These are phyloP conservation scores for Sericinus montela DNA, from an alignment of 2,888 invertebrate genomes.

Conservation along the genomic window DNA sequence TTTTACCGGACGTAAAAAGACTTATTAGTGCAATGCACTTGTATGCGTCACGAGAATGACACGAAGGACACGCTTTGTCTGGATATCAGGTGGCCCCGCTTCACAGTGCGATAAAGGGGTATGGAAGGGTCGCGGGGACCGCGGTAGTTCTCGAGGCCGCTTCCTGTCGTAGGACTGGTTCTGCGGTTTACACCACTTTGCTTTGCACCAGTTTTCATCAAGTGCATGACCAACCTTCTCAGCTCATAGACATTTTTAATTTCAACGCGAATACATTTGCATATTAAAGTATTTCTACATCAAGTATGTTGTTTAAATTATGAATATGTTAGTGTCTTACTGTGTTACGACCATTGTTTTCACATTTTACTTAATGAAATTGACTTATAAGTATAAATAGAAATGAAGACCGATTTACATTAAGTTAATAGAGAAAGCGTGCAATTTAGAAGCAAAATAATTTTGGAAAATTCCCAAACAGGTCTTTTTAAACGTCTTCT, in stretches of 20 bases:
- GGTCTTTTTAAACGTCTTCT: too few species aligned
- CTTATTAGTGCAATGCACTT: slow-evolving; percentile 74
- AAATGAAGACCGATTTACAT: slow-evolving; percentile 15
- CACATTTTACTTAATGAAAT: slow-evolving; percentile 3
- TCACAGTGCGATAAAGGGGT: slow-evolving; percentile 30
- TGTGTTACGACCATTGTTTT: slow-evolving; percentile 14
- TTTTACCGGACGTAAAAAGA: slow-evolving; percentile 59
- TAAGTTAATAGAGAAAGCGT: slow-evolving; percentile 16
- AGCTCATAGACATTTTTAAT: slow-evolving; percentile 40
- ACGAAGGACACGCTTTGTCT: slow-evolving; percentile 76
- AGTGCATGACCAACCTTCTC: slow-evolving; percentile 57
- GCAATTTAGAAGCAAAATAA: slow-evolving; percentile 7
- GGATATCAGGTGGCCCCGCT: slow-evolving; percentile 64
- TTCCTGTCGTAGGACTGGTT: slow-evolving; percentile 75
- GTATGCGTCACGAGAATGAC: slow-evolving; percentile 61
- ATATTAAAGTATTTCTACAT: slow-evolving; percentile 26
- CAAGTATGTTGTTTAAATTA: slow-evolving; percentile 20
- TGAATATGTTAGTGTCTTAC: slow-evolving; percentile 18
- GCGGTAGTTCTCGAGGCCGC: slow-evolving; percentile 57
- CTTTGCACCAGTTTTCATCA: slow-evolving; percentile 71
- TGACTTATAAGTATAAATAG: slow-evolving; percentile 15
- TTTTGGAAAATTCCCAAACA: background rate
- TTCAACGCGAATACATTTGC: slow-evolving; percentile 33
- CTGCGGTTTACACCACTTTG: slow-evolving; percentile 70
- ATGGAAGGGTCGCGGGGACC: slow-evolving; percentile 27